Evolutionary conservation across 2,888 invertebrate genomes (phyloP).

Genomic region (Drosophila lacicola): DNA sequence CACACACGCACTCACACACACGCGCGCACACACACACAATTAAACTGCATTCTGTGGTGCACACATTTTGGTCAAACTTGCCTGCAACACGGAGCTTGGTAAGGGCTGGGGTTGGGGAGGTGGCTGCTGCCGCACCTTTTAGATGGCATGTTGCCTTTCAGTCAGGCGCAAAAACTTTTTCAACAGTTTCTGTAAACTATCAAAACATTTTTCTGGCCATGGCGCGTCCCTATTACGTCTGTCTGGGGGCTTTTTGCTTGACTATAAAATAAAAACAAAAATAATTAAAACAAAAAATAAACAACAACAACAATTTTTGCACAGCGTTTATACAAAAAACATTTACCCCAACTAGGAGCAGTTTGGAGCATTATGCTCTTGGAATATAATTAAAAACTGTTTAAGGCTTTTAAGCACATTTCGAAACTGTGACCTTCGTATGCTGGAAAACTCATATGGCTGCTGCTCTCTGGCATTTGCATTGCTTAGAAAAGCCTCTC

Average conservation of each 20-base stretch:
- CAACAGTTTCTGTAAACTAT: constrained; percentile 35
- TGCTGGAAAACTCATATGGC: neutral
- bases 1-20: constrained; percentile 4
- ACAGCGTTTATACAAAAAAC: neutral
- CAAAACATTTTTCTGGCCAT: constrained; percentile 21
- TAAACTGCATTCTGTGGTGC: constrained; percentile 61
- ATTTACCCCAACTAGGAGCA: constrained; percentile 16
- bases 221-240: constrained; percentile 6
- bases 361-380: constrained; percentile 13
- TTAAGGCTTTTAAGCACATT: constrained; percentile 8
- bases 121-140: constrained; percentile 9
- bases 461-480: neutral
- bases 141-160: constrained; percentile 32
- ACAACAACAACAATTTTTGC: neutral
- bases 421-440: constrained; percentile 14
- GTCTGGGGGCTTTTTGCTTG: neutral
- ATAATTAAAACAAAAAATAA: neutral
- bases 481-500: neutral
- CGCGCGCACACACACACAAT: constrained; percentile 43
- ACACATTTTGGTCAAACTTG: constrained; percentile 34
- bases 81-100: neutral
- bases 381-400: constrained; percentile 32
- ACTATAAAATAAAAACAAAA: neutral
- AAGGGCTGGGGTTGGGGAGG: neutral
- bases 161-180: constrained; percentile 33